A percentile compares a stretch with the other conserved stretches of the same genome.
These are phyloP conservation scores for Ellobium chinense DNA, from an alignment of 2,888 invertebrate genomes.

Conservation along the genomic window DNA sequence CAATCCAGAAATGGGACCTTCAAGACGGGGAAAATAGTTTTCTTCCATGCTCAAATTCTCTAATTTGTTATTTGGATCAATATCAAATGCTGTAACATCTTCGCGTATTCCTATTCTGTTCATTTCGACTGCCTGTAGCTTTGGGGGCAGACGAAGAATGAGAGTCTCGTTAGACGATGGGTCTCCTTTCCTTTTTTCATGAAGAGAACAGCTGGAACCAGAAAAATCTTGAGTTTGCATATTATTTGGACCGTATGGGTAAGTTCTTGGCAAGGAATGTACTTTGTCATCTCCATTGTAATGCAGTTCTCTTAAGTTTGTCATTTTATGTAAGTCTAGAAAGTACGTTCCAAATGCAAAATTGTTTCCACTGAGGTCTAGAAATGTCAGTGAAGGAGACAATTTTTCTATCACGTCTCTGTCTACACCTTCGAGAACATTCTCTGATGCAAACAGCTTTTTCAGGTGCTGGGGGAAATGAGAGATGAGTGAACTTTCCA, in stretches of 20 bases:
- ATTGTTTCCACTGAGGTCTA: background rate
- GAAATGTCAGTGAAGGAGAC: background rate
- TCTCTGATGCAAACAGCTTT: background rate
- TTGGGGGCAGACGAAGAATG: background rate
- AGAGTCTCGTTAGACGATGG: too few relatives aligned
- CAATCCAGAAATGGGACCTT: conserved; percentile 24
- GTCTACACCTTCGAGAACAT: background rate
- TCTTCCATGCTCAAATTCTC: background rate
- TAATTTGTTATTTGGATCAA: conserved; percentile 19
- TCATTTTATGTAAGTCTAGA: background rate
- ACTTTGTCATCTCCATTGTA: background rate
- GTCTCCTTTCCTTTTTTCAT: too few relatives aligned
- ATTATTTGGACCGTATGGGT: background rate
- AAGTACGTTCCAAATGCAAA: conserved; percentile 8
- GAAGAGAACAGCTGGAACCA: background rate
- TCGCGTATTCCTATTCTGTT: background rate
- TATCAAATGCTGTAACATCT: background rate
- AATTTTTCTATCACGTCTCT: background rate
- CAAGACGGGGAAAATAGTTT: conserved; percentile 14
- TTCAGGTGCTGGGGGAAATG: background rate
- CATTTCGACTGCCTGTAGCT: background rate
- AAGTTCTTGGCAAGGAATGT: background rate
- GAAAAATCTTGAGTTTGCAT: too few relatives aligned
- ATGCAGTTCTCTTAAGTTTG: background rate
- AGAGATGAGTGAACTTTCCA: background rate